Percentiles rank a stretch among this genome's conserved stretches.
Evolutionary conservation across 1,140 invertebrate genomes (phyloP).

Genomic region (Platorchestia sp.): DNA sequence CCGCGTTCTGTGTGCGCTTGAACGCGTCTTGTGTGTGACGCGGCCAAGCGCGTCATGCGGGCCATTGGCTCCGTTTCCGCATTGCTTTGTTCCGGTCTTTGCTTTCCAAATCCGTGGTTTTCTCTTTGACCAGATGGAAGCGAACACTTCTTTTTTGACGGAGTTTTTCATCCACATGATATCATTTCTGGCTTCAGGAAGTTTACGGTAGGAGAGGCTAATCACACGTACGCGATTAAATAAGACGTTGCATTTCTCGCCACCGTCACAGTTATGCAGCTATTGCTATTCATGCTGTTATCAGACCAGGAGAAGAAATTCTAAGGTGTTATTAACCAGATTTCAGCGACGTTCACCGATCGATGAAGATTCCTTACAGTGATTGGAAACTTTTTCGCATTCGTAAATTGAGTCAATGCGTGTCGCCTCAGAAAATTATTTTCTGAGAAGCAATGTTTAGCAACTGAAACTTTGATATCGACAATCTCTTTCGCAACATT

Average conservation of each 20-base stretch:
- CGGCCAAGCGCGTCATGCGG: slow-evolving; percentile 37
- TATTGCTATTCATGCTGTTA: neutral
- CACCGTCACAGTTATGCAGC: neutral
- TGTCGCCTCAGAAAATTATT: neutral
- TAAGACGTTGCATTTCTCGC: neutral
- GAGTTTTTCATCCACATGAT: neutral
- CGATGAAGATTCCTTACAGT: neutral
- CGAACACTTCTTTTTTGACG: neutral
- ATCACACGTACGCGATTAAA: neutral
- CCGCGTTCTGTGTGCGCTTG: neutral
- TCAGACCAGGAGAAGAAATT: neutral
- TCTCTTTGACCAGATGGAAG: slow-evolving; percentile 5
- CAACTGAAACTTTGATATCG: neutral
- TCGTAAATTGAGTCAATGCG: neutral
- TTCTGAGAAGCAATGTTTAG: neutral
- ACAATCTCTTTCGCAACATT: neutral
- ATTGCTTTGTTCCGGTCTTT: slow-evolving; percentile 34
- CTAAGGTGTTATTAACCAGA: neutral
- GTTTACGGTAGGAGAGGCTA: neutral
- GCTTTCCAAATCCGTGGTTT: slow-evolving; percentile 40
- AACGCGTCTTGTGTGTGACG: slow-evolving; percentile 20
- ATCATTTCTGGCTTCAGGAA: neutral
- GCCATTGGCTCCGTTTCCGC: slow-evolving; percentile 44
- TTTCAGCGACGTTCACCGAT: neutral
- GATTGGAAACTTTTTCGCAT: neutral